These are phyloP conservation scores for Pilophorus perplexus DNA, from an alignment of 2,888 invertebrate genomes.

Conservation along the genomic window DNA sequence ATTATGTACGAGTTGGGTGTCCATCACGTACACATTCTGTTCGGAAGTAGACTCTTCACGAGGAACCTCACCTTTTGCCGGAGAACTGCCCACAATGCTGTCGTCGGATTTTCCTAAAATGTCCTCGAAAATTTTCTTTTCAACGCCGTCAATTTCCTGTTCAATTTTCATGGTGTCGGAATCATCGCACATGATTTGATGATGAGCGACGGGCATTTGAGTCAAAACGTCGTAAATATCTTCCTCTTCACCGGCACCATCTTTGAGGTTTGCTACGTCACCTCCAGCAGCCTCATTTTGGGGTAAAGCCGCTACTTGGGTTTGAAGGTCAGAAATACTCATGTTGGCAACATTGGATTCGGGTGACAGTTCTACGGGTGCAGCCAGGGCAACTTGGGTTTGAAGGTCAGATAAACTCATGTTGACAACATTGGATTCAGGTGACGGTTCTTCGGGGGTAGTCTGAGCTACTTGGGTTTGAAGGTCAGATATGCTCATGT, in stretches of 20 bases:
- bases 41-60: no score
- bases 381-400: not conserved
- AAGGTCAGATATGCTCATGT: no score
- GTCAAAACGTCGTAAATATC: slow-evolving; percentile 7
- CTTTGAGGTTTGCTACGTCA: not conserved
- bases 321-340: not conserved
- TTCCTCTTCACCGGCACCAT: no score
- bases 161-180: not conserved
- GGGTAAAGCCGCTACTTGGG: not conserved
- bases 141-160: not conserved
- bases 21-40: not conserved
- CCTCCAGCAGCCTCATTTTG: no score
- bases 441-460: no score
- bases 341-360: not conserved
- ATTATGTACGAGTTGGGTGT: not conserved
- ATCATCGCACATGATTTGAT: not conserved
- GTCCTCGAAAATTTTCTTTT: not conserved
- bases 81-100: no score
- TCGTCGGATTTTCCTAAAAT: no score
- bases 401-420: not conserved
- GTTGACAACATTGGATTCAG: no score
- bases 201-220: not conserved
- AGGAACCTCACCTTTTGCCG: no score
- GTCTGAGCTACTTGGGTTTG: no score
- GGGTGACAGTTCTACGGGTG: not conserved